Percentiles rank a stretch among this genome's conserved stretches.
Conservation (phyloP, 2,888 invertebrate genomes). For the Latrodectus elegans region DNA sequence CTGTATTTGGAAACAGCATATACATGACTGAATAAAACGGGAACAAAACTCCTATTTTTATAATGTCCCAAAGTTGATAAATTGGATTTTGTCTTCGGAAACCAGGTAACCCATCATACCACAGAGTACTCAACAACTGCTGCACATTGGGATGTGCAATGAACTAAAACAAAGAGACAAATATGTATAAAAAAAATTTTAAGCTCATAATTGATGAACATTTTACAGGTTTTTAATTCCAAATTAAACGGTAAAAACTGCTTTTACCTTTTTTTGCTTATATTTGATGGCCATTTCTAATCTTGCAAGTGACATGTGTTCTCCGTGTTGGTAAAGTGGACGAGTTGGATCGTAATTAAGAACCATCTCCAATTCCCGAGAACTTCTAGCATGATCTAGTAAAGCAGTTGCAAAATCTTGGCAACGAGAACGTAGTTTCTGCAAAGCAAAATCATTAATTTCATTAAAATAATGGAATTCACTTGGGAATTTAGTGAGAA, state of each 20-base stretch:
- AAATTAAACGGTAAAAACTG: slow-evolving; percentile 70
- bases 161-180: slow-evolving; percentile 80
- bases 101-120: slow-evolving; percentile 78
- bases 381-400: slow-evolving; percentile 95
- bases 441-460: too few species aligned
- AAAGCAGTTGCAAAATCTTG: slow-evolving; percentile 98
- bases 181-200: not conserved
- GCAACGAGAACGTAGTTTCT: slow-evolving; percentile 88
- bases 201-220: not conserved
- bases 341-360: slow-evolving; percentile 79
- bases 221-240: not conserved
- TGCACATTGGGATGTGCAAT: slow-evolving; percentile 98
- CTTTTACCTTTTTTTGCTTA: slow-evolving; percentile 87
- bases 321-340: slow-evolving; percentile 77
- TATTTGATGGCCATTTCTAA: slow-evolving; percentile 96
- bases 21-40: slow-evolving; percentile 76
- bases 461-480: too few species aligned
- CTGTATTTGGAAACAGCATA: slow-evolving; percentile 76
- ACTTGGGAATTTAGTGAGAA: too few species aligned
- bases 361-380: slow-evolving; percentile 93
- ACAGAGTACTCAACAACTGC: slow-evolving; percentile 89
- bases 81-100: slow-evolving; percentile 76
- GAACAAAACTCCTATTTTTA: slow-evolving; percentile 75
- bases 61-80: slow-evolving; percentile 75
- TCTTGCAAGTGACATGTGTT: slow-evolving; percentile 93